Evolutionary conservation across 2,888 invertebrate species (phyloP).

Genomic region (Dryadula phaetusa): DNA sequence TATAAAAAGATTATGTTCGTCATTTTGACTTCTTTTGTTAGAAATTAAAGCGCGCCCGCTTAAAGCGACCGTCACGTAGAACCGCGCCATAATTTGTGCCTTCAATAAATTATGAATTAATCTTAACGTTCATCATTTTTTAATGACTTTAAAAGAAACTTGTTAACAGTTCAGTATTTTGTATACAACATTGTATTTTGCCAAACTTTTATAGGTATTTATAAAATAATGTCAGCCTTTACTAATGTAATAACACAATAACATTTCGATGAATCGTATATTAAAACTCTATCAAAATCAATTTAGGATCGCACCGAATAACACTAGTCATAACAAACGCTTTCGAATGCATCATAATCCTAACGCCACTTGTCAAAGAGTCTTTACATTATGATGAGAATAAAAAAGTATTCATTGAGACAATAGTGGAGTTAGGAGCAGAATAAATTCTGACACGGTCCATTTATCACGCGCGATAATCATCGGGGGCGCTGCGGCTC

Average conservation of each 20-base stretch:
- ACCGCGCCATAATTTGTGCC: conserved; percentile 73
- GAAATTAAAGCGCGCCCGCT: conserved; percentile 74
- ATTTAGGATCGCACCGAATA: conserved; percentile 72
- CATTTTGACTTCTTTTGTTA: conserved; percentile 78
- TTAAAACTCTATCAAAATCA: conserved; percentile 79
- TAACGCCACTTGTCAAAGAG: conserved; percentile 77
- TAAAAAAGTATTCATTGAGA: conserved; percentile 83
- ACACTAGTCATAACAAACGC: conserved; percentile 62
- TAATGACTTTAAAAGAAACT: conserved; percentile 43
- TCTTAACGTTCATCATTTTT: conserved; percentile 58
- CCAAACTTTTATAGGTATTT: conserved; percentile 36
- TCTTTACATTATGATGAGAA: conserved; percentile 77
- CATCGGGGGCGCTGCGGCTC: conserved; percentile 63
- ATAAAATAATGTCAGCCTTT: conserved; percentile 66
- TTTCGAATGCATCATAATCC: conserved; percentile 70
- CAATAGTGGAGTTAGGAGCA: conserved; percentile 77
- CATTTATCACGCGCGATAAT: conserved; percentile 81
- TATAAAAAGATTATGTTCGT: conserved; percentile 77
- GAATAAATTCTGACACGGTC: conserved; percentile 80
- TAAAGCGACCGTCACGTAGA: conserved; percentile 73
- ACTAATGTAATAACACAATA: conserved; percentile 73
- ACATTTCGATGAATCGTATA: conserved; percentile 73
- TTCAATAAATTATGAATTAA: conserved; percentile 72
- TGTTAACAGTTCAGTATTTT: conserved; percentile 28
- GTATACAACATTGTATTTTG: conserved; percentile 14